Base-by-base conservation (phyloP, 2,113 vertebrate species). In the Drymodes brunneopygia region DNA sequence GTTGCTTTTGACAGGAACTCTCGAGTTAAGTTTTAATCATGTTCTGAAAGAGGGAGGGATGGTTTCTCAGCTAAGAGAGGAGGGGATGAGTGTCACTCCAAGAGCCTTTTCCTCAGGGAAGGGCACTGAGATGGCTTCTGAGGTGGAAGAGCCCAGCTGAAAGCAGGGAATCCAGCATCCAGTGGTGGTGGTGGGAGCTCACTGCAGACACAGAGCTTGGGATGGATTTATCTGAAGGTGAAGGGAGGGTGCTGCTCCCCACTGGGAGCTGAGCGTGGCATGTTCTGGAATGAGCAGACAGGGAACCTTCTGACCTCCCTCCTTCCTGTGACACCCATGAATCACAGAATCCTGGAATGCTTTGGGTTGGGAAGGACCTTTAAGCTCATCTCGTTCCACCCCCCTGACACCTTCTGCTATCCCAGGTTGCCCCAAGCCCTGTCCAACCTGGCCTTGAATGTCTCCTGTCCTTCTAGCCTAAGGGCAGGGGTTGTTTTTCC, bases 121-220 rank as follows among this genome's bases (percentile, higher is more conserved):
- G 60, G 17, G 47, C 33, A 20, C 23, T 42, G 31, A 56, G 31
- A 12, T 80, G 57, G 12, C 31, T 62, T 15, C 33, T 67, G 70
- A 47, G 35, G 10, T 44, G 67, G 66, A 31, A n/a, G 70, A 48
- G 45, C 36, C 27, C 74, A 74, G 50, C 29, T 24, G 25, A 40
- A 69, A 19, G 21, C 35, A 27, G 33, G 79, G 74, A n/a, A 25
- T 78, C 28, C 8, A 1, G 35, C 0, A 0, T 21, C 9, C 21
- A 4, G 22, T 11, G n/a, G n/a, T n/a, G 4, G 47, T 71, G 44
- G 14, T 75, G 48, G 57, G 60, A 84, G 20, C 47, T 44, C 21
- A 3, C 15, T 38, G 38, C 1, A 0, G 7, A 15, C 0, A 0
- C 42, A 50, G 44, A 33, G 42, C 18, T 66, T 2, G 0, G 1